A percentile compares a stretch with the other conserved stretches of the same genome.
These are phyloP conservation scores for Mergus octosetaceus DNA, from an alignment of 2,797 vertebrate genomes.

Conservation along the genomic window DNA sequence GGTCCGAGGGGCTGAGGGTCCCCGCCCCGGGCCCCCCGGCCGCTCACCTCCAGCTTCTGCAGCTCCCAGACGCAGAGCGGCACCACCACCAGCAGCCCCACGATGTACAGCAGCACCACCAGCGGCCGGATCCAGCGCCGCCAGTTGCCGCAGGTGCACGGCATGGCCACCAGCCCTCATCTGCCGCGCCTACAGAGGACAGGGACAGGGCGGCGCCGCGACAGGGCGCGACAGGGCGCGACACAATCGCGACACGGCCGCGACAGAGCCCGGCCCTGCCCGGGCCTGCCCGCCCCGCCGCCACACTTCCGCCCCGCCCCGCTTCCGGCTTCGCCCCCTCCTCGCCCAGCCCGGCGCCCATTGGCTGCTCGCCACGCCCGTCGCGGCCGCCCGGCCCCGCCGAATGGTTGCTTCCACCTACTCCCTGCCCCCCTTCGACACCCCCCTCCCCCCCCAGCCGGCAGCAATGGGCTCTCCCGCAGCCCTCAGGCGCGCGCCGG, in stretches of 20 bases:
- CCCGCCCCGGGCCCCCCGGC: not conserved
- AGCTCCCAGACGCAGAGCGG: slow-evolving; percentile 92
- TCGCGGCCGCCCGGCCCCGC: not conserved
- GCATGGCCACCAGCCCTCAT: slow-evolving; percentile 78
- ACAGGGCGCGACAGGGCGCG: not conserved
- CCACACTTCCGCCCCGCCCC: not conserved
- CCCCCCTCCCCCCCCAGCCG: rapidly evolving
- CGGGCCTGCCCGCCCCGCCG: not conserved
- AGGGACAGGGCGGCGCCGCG: not conserved
- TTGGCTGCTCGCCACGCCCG: rapidly evolving
- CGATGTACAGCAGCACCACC: slow-evolving; percentile 88
- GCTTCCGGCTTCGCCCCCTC: not conserved
- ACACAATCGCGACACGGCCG: not conserved
- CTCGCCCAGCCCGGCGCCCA: not conserved
- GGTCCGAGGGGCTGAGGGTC: no score
- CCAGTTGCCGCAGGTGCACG: slow-evolving; percentile 95
- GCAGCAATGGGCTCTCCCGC: no score
- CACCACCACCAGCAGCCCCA: slow-evolving; percentile 87
- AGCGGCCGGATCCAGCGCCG: slow-evolving; percentile 94
- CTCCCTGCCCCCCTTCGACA: rapidly evolving
- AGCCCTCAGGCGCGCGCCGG: no score
- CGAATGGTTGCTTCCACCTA: not conserved
- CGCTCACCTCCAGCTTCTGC: slow-evolving; percentile 89
- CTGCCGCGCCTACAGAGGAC: no score
- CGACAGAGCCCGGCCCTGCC: not conserved